Conservation (phyloP, 2,888 invertebrate genomes). For the Caenorhabditis drosophilae region DNA sequence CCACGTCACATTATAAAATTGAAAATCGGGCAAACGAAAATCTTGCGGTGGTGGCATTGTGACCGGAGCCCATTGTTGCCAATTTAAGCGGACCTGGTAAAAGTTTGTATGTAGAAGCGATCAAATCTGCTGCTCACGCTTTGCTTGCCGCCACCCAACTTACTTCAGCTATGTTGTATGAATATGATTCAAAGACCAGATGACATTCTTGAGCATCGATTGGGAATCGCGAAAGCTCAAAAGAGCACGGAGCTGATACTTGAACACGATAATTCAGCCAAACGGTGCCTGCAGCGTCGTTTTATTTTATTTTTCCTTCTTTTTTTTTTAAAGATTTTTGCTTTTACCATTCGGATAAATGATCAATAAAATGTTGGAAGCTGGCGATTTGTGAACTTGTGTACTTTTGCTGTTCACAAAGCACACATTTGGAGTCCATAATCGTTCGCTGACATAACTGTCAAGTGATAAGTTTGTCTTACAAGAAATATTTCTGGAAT, state of each 20-base stretch:
- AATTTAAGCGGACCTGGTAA: conserved; percentile 53
- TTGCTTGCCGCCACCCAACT: too few relatives aligned
- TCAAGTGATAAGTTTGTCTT: conserved; percentile 67
- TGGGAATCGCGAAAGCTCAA: conserved; percentile 63
- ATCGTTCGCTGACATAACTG: conserved; percentile 60
- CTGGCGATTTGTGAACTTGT: conserved; percentile 64
- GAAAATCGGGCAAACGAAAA: conserved; percentile 64
- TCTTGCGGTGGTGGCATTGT: conserved; percentile 64
- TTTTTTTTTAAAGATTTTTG: not conserved
- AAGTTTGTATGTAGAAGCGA: not conserved
- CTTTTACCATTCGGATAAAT: conserved; percentile 66
- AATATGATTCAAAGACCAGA: conserved; percentile 67
- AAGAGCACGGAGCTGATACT: conserved; percentile 64
- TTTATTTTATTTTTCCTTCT: conserved; percentile 4
- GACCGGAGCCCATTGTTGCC: conserved; percentile 67
- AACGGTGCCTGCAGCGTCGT: conserved; percentile 56
- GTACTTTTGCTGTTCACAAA: conserved; percentile 67
- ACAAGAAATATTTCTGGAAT: conserved; percentile 61
- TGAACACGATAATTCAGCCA: conserved; percentile 68
- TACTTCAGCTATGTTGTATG: conserved; percentile 66
- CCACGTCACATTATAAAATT: conserved; percentile 66
- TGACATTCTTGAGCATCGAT: conserved; percentile 65
- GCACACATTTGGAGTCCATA: conserved; percentile 69
- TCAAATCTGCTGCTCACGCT: too few relatives aligned
- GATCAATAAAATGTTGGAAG: conserved; percentile 64